Conservation (phyloP, 2,797 vertebrate genomes). For the Poeciliopsis infans region DNA sequence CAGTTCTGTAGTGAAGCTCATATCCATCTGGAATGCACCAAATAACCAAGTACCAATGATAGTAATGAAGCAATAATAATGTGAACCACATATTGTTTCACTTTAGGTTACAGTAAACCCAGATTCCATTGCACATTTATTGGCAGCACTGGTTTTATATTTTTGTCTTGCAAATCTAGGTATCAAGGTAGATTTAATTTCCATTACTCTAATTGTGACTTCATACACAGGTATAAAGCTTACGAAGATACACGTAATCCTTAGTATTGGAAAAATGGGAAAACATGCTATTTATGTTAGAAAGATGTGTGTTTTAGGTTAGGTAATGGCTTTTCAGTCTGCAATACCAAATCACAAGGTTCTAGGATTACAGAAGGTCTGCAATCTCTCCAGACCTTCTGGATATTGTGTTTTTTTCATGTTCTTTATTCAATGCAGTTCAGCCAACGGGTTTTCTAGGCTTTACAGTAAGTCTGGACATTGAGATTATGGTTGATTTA, state of each 20-base stretch:
- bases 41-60: constrained; percentile 32
- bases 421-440: neutral
- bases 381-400: neutral
- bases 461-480: neutral
- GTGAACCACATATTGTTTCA: constrained; percentile 23
- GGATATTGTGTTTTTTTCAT: neutral
- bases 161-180: neutral
- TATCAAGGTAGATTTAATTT: neutral
- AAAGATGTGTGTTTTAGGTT: neutral
- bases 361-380: neutral
- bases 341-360: neutral
- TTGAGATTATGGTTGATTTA: neutral
- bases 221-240: neutral
- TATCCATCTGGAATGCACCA: constrained; percentile 29
- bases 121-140: neutral
- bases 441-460: neutral
- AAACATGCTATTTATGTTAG: neutral
- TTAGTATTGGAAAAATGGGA: neutral
- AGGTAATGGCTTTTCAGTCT: neutral
- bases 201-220: neutral
- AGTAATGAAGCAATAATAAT: constrained; percentile 60
- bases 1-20: constrained; percentile 16
- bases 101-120: constrained; percentile 5
- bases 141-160: neutral
- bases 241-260: neutral